Evolutionary conservation across 2,113 vertebrate species (phyloP).

Genomic region (Nematolebias whitei): DNA sequence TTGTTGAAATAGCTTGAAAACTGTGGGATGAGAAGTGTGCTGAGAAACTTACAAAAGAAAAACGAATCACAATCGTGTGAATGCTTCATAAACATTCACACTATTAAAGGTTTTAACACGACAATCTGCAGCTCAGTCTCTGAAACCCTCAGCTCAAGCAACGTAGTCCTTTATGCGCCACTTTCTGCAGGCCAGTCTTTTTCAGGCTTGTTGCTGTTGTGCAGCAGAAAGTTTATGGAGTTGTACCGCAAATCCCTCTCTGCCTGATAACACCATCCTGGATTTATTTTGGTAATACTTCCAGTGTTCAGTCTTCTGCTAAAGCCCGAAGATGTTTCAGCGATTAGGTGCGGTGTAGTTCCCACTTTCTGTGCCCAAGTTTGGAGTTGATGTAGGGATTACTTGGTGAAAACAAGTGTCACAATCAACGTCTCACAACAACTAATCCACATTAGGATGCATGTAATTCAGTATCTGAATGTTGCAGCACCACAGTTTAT

Average conservation of each 20-base stretch:
- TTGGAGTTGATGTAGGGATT: neutral
- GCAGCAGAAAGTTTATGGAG: neutral
- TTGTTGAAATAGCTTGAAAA: too few relatives aligned
- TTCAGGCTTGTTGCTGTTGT: conserved; percentile 7
- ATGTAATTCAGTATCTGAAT: conserved; percentile 10
- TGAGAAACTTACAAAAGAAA: too few relatives aligned
- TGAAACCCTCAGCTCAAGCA: neutral
- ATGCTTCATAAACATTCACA: too few relatives aligned
- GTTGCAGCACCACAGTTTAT: conserved; percentile 20
- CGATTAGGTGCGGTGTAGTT: conserved; percentile 11
- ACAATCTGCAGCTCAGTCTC: neutral
- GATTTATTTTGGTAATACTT: conserved; percentile 29
- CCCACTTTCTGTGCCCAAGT: neutral
- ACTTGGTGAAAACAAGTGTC: neutral
- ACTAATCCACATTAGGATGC: neutral
- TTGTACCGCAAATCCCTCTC: conserved; percentile 31
- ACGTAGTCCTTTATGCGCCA: conserved; percentile 14
- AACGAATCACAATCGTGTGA: too few relatives aligned
- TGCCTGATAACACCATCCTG: conserved; percentile 19
- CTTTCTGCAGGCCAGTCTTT: neutral
- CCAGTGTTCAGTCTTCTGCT: neutral
- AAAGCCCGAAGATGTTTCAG: conserved; percentile 15
- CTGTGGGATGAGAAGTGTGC: too few relatives aligned
- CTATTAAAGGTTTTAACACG: neutral
- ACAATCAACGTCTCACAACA: neutral